Conservation (phyloP, 2,888 invertebrate species). For the Limenitis camilla region DNA sequence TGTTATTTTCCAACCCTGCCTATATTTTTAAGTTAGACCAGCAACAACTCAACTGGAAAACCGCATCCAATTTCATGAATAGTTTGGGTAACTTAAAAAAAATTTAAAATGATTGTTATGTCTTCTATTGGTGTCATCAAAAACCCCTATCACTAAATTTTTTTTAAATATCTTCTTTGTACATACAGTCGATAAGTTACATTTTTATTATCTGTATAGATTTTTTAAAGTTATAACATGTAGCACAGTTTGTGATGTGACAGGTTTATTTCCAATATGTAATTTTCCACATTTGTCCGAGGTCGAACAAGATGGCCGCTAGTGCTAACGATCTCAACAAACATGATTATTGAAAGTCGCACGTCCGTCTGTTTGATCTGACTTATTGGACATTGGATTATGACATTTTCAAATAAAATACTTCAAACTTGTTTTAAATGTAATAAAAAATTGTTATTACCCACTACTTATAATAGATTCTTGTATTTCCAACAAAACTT, state of each 20-base stretch:
- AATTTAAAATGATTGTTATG: too few species aligned
- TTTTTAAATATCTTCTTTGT: too few species aligned
- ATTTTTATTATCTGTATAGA: too few species aligned
- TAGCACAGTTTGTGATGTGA: not conserved
- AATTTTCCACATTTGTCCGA: slow-evolving; percentile 39
- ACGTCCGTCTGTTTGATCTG: slow-evolving; percentile 57
- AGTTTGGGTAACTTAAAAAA: too few species aligned
- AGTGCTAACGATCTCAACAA: slow-evolving; percentile 61
- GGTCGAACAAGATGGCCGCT: slow-evolving; percentile 46
- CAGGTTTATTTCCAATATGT: slow-evolving; percentile 29
- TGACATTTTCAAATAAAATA: slow-evolving; percentile 20
- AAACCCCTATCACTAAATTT: too few species aligned
- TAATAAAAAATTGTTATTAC: too few species aligned
- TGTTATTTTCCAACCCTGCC: too few species aligned
- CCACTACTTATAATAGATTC: not conserved
- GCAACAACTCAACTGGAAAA: too few species aligned
- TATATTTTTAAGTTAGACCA: too few species aligned
- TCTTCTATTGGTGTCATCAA: too few species aligned
- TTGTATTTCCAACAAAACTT: not conserved
- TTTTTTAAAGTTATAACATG: not conserved
- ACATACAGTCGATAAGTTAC: too few species aligned
- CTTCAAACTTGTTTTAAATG: slow-evolving; percentile 17
- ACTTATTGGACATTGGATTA: slow-evolving; percentile 52
- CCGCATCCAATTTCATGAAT: too few species aligned
- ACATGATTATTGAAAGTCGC: slow-evolving; percentile 72